Percentiles rank a stretch among this genome's conserved stretches.
phyloP scores from a whole-genome alignment of 2,888 invertebrate species.

The Creontiades dilutus region DNA sequence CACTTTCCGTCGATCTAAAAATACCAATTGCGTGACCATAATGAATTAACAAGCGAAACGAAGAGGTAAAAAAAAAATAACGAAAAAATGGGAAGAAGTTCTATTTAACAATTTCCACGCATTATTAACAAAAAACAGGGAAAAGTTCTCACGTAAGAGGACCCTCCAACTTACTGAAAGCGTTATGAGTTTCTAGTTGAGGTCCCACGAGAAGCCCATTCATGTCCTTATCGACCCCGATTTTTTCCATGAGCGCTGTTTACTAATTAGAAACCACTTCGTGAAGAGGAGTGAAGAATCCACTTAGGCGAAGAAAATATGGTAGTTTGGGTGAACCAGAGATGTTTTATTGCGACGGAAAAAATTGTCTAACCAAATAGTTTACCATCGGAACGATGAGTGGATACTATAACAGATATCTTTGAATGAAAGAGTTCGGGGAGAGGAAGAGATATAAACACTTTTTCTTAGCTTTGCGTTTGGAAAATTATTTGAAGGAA shows the following conservation, averaged over 20 bases:
- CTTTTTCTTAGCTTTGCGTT: too few species aligned
- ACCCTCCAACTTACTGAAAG: background rate
- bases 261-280: background rate
- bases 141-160: background rate
- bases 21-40: too few species aligned
- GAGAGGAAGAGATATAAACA: too few species aligned
- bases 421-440: too few species aligned
- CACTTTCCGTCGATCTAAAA: too few species aligned
- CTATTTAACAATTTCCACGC: too few species aligned
- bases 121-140: too few species aligned
- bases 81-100: too few species aligned
- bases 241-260: background rate
- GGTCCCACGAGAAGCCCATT: constrained; percentile 6
- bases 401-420: background rate
- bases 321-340: background rate
- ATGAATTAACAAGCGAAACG: too few species aligned
- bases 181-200: constrained; percentile 14
- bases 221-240: constrained; percentile 4
- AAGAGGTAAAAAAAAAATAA: too few species aligned
- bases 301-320: background rate
- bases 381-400: background rate
- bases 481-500: too few species aligned
- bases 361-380: background rate
- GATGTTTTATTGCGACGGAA: background rate
- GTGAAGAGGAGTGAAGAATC: background rate